These are phyloP conservation scores for Drosophila burlai DNA, from an alignment of 1,140 invertebrate species.

Conservation along the genomic window DNA sequence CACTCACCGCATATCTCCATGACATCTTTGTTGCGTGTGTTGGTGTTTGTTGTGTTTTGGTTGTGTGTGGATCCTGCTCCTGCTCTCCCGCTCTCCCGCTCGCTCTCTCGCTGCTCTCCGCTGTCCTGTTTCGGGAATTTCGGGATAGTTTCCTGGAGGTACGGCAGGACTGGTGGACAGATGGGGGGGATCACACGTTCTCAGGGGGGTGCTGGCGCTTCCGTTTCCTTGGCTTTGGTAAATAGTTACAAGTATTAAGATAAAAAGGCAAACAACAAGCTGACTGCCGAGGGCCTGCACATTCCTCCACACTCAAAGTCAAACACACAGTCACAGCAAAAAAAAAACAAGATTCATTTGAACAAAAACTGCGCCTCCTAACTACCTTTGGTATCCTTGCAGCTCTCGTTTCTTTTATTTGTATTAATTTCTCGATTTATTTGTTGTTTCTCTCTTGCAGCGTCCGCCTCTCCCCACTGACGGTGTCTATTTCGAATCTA, in stretches of 20 bases:
- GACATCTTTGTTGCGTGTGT: slow-evolving; percentile 69
- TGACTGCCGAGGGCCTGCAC: slow-evolving; percentile 2
- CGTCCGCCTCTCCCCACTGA: not conserved
- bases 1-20: slow-evolving; percentile 83
- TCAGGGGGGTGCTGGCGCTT: slow-evolving; percentile 4
- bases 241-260: slow-evolving; percentile 35
- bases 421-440: not conserved
- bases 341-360: not conserved
- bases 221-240: slow-evolving; percentile 31
- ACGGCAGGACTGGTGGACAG: slow-evolving; percentile 9
- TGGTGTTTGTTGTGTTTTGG: slow-evolving; percentile 30
- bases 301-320: not conserved
- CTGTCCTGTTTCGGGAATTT: slow-evolving; percentile 9
- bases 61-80: slow-evolving; percentile 34
- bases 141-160: slow-evolving; percentile 13
- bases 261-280: slow-evolving; percentile 30
- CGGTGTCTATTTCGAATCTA: slow-evolving; percentile 23
- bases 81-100: slow-evolving; percentile 14
- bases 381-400: slow-evolving; percentile 14
- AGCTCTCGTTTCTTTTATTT: not conserved
- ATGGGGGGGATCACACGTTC: slow-evolving; percentile 14
- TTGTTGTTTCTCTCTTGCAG: not conserved
- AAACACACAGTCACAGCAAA: slow-evolving; percentile 19
- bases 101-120: slow-evolving; percentile 16
- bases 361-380: not conserved